Conservation (phyloP, 2,797 vertebrate species). For the Melanogrammus aeglefinus region DNA sequence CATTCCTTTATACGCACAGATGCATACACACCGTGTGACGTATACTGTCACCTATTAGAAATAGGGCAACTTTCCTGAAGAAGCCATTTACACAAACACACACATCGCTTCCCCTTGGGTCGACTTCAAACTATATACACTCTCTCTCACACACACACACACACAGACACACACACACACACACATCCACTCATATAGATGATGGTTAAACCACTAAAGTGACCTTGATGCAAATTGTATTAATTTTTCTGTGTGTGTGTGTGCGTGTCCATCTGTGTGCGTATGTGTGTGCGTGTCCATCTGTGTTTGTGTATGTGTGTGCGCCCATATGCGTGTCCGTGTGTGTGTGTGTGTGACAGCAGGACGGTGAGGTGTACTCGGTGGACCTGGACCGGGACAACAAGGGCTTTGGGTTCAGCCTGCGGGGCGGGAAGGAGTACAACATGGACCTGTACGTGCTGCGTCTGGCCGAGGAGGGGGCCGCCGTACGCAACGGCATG, state of each 20-base stretch:
- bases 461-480: constrained; percentile 94
- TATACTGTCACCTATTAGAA: constrained; percentile 39
- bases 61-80: constrained; percentile 62
- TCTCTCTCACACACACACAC: constrained; percentile 16
- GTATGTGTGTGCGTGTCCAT: no score
- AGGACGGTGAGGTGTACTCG: constrained; percentile 93
- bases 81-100: constrained; percentile 30
- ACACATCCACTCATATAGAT: neutral
- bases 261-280: neutral
- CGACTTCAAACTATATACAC: constrained; percentile 7
- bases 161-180: neutral
- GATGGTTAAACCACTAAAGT: constrained; percentile 40
- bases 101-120: constrained; percentile 13
- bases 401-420: constrained; percentile 98
- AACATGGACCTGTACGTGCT: constrained; percentile 98
- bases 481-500: constrained; percentile 92
- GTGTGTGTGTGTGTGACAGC: constrained; percentile 22
- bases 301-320: neutral
- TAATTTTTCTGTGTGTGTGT: constrained; percentile 10
- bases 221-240: constrained; percentile 50
- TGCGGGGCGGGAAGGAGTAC: constrained; percentile 94
- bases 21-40: neutral
- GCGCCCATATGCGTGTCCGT: neutral
- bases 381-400: constrained; percentile 95
- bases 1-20: constrained; percentile 45